A percentile compares a stretch with the other conserved stretches of the same genome.
These are phyloP conservation scores for Serranus cabrilla DNA, from an alignment of 2,797 vertebrate species.

Conservation along the genomic window DNA sequence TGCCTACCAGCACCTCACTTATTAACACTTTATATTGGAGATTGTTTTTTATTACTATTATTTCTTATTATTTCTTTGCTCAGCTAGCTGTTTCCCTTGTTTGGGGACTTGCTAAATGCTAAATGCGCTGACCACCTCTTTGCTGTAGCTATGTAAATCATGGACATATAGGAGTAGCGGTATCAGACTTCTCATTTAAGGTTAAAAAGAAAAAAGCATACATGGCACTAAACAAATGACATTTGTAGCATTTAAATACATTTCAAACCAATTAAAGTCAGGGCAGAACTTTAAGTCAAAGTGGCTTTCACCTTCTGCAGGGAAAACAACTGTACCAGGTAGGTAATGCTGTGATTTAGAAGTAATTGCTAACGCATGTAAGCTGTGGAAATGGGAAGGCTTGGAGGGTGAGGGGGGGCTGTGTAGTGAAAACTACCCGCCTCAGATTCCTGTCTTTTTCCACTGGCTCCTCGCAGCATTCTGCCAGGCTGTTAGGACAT, in stretches of 20 bases:
- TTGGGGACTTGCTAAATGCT: too few relatives aligned
- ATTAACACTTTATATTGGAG: too few relatives aligned
- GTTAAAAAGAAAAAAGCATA: too few relatives aligned
- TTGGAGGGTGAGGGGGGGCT: background rate
- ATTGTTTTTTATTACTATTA: too few relatives aligned
- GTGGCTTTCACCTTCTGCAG: constrained; percentile 12
- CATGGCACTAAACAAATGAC: background rate
- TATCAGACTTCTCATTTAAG: too few relatives aligned
- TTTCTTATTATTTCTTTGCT: too few relatives aligned
- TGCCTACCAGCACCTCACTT: too few relatives aligned
- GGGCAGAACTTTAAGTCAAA: background rate
- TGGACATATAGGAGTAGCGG: too few relatives aligned
- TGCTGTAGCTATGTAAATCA: too few relatives aligned
- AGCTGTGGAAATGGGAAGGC: constrained; percentile 42
- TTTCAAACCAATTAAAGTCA: constrained; percentile 7
- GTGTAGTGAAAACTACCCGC: constrained; percentile 58
- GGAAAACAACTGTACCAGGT: constrained; percentile 20
- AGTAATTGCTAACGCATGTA: constrained; percentile 65
- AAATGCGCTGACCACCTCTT: too few relatives aligned
- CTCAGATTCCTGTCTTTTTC: constrained; percentile 79
- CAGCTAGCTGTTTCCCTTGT: too few relatives aligned
- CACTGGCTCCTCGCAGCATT: constrained; percentile 61
- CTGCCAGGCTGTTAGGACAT: constrained; percentile 62
- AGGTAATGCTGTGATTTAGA: constrained; percentile 48
- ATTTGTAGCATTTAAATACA: constrained; percentile 8